Conservation (phyloP, 2,113 vertebrate species). For the Saccopteryx leptura region DNA sequence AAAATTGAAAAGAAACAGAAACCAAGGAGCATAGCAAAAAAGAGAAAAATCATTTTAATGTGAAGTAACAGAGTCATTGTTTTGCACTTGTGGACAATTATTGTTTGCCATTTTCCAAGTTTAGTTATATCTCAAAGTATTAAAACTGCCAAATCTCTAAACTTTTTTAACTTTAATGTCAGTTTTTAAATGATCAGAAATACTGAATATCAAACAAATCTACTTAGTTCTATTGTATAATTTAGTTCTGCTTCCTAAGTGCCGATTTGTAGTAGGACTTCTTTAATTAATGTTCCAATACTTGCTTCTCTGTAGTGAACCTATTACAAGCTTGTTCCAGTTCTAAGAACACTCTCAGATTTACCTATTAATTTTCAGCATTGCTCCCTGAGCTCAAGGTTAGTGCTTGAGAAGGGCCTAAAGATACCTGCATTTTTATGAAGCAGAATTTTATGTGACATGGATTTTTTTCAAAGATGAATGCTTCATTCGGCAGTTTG, state of each 20-base stretch:
- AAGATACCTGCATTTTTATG: constrained; percentile 35
- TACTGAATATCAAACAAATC: not conserved
- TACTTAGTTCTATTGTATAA: constrained; percentile 2
- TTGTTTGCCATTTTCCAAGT: not conserved
- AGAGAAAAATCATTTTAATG: not conserved
- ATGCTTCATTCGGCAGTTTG: constrained; percentile 74
- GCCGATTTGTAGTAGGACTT: not conserved
- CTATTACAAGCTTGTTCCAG: not conserved
- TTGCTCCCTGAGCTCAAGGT: not conserved
- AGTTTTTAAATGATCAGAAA: not conserved
- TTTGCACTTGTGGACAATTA: not conserved
- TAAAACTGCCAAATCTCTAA: not conserved
- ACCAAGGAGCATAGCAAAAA: fast-evolving
- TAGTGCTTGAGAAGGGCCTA: not conserved
- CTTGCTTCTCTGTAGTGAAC: fast-evolving
- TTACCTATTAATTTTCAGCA: not conserved
- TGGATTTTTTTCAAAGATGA: constrained; percentile 68
- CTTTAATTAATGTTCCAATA: not conserved
- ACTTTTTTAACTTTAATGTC: not conserved
- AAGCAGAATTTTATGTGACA: constrained; percentile 48
- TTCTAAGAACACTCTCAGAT: not conserved
- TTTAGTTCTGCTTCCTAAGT: not conserved
- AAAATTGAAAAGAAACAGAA: not conserved
- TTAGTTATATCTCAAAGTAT: not conserved
- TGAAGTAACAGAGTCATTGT: not conserved